Percentiles rank a stretch among this genome's conserved stretches.
phyloP scores from a whole-genome alignment of 1,140 invertebrate species.

The honey bee (Apis mellifera) region DNA sequence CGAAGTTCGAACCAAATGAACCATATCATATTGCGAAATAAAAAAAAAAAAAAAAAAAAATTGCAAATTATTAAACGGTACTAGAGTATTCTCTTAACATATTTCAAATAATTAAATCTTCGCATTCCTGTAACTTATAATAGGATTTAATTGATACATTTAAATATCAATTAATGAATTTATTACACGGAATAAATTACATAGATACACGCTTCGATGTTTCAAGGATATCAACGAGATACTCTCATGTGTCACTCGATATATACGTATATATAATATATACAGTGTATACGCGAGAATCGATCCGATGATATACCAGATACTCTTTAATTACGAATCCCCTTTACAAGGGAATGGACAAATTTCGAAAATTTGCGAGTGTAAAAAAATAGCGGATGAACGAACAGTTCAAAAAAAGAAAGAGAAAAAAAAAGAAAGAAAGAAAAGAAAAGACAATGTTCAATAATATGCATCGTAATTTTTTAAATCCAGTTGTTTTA shows the following conservation, averaged over 20 bases:
- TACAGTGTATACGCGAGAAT: too few species aligned
- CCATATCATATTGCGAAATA: neutral
- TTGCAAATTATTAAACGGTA: neutral
- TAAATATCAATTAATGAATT: constrained; percentile 14
- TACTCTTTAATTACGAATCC: neutral
- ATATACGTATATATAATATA: too few species aligned
- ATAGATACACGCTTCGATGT: neutral
- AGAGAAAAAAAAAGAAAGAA: neutral
- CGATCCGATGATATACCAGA: neutral
- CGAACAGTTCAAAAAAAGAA: neutral
- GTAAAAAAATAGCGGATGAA: too few species aligned
- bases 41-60: neutral
- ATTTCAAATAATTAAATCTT: neutral
- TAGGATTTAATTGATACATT: constrained; percentile 25
- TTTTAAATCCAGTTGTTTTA: neutral
- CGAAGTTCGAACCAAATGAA: neutral
- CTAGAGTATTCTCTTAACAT: neutral
- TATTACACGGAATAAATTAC: constrained; percentile 17
- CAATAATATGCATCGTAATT: neutral
- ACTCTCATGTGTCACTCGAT: neutral
- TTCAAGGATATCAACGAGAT: constrained; percentile 38
- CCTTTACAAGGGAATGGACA: too few species aligned
- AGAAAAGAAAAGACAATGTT: neutral
- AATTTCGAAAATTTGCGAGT: too few species aligned
- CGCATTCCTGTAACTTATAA: constrained; percentile 10